Evolutionary conservation across 2,113 vertebrate species (phyloP).

Genomic region (Alces alces): DNA sequence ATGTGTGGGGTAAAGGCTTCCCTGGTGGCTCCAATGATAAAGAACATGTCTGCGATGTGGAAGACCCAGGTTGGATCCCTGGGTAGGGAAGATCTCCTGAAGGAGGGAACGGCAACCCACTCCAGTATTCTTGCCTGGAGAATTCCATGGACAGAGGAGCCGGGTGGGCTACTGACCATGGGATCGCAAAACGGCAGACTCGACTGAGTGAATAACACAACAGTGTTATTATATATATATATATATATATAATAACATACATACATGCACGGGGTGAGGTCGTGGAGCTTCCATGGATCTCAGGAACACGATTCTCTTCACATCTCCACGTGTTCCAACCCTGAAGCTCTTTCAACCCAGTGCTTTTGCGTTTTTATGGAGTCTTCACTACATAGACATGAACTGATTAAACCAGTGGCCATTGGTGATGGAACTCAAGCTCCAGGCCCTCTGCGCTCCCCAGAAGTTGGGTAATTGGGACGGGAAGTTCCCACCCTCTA

Average conservation of each 20-base stretch:
- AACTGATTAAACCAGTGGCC: not conserved
- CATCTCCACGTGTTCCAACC: not conserved
- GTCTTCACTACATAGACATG: not conserved
- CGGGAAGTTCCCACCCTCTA: not conserved
- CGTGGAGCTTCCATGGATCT: not conserved
- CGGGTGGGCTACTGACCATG: not conserved
- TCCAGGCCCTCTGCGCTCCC: not conserved
- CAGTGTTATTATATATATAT: too few species aligned
- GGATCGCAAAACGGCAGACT: not conserved
- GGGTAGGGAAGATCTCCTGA: not conserved
- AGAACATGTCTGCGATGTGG: not conserved
- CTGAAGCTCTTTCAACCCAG: not conserved
- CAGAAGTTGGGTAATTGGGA: not conserved
- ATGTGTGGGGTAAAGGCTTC: not conserved
- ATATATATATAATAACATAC: too few species aligned
- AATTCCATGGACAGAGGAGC: not conserved
- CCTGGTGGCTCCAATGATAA: not conserved
- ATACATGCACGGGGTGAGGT: fast-evolving
- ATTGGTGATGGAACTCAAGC: not conserved
- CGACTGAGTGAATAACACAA: not conserved
- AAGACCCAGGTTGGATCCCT: not conserved
- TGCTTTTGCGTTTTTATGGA: not conserved
- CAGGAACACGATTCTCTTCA: not conserved
- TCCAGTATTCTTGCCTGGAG: not conserved
- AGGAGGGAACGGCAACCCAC: not conserved